Conservation (phyloP, 2,797 vertebrate species). For the Fringilla coelebs region DNA sequence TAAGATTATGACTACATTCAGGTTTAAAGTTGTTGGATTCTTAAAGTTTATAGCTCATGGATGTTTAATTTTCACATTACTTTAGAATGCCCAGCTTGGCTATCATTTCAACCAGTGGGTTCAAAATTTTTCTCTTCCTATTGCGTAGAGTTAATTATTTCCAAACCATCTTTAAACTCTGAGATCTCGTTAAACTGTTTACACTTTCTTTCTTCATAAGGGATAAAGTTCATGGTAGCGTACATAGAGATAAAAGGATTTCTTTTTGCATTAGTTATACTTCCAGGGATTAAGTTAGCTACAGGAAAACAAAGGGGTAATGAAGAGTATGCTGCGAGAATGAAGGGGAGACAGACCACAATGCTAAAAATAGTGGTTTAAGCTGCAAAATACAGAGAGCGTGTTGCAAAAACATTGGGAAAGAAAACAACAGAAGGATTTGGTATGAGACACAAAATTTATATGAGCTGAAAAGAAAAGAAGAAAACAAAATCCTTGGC, state of each 20-base stretch:
- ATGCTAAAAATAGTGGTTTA: not conserved
- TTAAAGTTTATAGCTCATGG: not conserved
- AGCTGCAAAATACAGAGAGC: not conserved
- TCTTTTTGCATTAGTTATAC: not conserved
- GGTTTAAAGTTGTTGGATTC: not conserved
- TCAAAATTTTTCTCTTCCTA: not conserved
- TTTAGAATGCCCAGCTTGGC: not conserved
- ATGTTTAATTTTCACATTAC: not conserved
- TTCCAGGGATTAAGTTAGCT: not conserved
- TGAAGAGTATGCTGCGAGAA: not conserved
- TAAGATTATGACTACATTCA: constrained; percentile 69
- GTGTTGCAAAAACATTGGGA: not conserved
- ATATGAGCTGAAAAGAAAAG: not conserved
- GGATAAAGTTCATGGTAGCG: not conserved
- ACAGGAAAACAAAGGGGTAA: not conserved
- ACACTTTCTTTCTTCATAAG: not conserved
- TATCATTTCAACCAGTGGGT: not conserved
- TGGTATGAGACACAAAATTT: not conserved
- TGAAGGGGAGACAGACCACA: not conserved
- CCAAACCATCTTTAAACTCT: not conserved
- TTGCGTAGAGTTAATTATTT: not conserved
- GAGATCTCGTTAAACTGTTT: not conserved
- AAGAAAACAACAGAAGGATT: not conserved
- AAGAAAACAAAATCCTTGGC: not conserved
- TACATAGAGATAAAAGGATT: not conserved